Evolutionary conservation across 2,888 invertebrate genomes (phyloP).

Genomic region (Rapana venosa): DNA sequence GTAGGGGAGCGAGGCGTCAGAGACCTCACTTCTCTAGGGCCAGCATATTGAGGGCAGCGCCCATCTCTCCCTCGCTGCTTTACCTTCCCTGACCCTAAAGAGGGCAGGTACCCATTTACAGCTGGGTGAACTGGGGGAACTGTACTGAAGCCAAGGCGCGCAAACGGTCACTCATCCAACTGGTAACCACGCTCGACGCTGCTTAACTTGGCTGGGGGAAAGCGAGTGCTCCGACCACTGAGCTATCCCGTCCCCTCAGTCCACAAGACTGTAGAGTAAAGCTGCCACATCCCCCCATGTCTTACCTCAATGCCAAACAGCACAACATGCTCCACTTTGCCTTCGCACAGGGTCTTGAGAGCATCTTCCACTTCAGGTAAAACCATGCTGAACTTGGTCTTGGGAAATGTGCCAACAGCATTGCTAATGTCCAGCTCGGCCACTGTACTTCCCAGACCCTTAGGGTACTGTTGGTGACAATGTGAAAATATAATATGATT

Average conservation of each 20-base stretch:
- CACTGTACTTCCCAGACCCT: constrained; percentile 82
- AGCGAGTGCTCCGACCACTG: not conserved
- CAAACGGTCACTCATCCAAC: no score
- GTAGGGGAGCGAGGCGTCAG: no score
- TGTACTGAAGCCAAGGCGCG: no score
- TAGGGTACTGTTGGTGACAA: constrained; percentile 79
- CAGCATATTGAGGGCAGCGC: no score
- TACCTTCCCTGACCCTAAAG: no score
- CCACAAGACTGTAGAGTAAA: not conserved
- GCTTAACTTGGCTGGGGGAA: not conserved
- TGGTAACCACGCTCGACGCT: not conserved
- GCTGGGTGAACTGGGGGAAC: no score
- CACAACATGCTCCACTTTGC: constrained; percentile 70
- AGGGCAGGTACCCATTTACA: no score
- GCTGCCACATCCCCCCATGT: not conserved
- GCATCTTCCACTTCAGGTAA: constrained; percentile 78
- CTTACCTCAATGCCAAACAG: constrained; percentile 77
- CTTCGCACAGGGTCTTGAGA: constrained; percentile 72
- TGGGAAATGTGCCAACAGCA: constrained; percentile 78
- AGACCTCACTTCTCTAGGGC: no score
- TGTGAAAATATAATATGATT: no score
- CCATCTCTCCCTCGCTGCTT: no score
- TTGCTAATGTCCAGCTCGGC: constrained; percentile 80
- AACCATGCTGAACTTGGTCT: constrained; percentile 82
- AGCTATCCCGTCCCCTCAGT: not conserved